Evolutionary conservation across 2,888 invertebrate species (phyloP).

Genomic region (Fissipunctia ypsillon): DNA sequence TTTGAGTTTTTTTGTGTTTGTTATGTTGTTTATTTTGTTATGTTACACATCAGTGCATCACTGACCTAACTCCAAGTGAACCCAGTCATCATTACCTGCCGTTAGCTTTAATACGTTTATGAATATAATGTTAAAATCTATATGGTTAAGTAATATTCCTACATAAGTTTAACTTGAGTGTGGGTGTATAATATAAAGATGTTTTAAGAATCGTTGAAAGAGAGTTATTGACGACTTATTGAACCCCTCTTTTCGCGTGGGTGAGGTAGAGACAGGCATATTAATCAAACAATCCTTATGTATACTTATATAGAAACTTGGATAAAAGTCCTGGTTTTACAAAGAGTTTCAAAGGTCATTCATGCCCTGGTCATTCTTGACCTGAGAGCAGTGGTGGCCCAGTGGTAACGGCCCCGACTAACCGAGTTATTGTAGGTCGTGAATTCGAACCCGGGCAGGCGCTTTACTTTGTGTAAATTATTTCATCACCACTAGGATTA

Average conservation of each 20-base stretch:
- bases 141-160: conserved; percentile 28
- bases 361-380: neutral
- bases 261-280: neutral
- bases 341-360: neutral
- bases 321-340: neutral
- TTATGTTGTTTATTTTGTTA: too few relatives aligned
- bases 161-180: conserved; percentile 3
- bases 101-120: conserved; percentile 57
- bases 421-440: too few relatives aligned
- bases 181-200: conserved; percentile 45
- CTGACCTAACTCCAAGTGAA: conserved; percentile 29
- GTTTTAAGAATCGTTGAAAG: conserved; percentile 44
- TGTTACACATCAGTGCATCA: conserved; percentile 20
- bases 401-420: too few relatives aligned
- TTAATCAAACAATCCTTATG: conserved; percentile 20
- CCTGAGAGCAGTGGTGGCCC: too few relatives aligned
- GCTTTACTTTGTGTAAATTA: too few relatives aligned
- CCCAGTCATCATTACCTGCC: conserved; percentile 53
- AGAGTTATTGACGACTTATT: conserved; percentile 51
- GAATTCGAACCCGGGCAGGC: too few relatives aligned
- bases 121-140: conserved; percentile 47
- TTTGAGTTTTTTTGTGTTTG: too few relatives aligned
- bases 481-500: too few relatives aligned
- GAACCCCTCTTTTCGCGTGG: conserved; percentile 32
- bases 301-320: conserved; percentile 10